Evolutionary conservation across 30 jellyfish, hydroid and myxozoan genomes (phyloP).

Genomic region (Aurelia aurita complex sp. Pacific): DNA sequence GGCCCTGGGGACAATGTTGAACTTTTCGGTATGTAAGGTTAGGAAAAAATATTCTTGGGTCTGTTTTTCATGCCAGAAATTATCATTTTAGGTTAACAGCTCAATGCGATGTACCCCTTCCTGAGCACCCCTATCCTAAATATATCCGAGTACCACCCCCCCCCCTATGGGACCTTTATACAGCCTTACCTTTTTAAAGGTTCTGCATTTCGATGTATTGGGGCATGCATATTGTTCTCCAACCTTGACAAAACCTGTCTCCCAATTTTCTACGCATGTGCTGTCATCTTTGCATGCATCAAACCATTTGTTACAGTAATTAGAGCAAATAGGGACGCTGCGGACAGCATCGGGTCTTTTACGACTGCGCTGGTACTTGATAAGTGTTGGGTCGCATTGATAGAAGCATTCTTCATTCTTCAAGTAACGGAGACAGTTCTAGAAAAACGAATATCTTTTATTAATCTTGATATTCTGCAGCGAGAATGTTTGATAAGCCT

Average conservation of each 20-base stretch:
- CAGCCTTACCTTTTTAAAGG: conserved; percentile 36
- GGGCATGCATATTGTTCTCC: conserved; percentile 61
- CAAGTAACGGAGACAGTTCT: conserved; percentile 33
- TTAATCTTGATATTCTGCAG: too few species aligned
- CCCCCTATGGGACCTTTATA: background rate
- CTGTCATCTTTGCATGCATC: conserved; percentile 73
- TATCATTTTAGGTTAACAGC: too few species aligned
- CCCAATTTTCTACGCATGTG: conserved; percentile 65
- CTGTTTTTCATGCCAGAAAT: too few species aligned
- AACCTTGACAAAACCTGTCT: conserved; percentile 37
- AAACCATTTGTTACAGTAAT: conserved; percentile 57
- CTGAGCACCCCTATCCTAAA: background rate
- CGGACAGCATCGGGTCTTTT: conserved; percentile 25
- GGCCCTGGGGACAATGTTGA: too few species aligned
- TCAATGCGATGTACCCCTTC: background rate
- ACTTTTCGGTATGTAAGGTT: too few species aligned
- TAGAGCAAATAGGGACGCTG: conserved; percentile 64
- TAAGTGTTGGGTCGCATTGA: conserved; percentile 65
- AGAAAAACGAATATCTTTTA: background rate
- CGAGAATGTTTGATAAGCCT: too few species aligned
- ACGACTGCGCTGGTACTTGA: conserved; percentile 38
- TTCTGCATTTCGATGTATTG: conserved; percentile 26
- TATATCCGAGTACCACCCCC: too few species aligned
- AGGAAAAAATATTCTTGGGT: too few species aligned
- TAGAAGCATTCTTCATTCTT: conserved; percentile 61